Conservation (phyloP, 2,113 vertebrate genomes). For the Indicator maculatus region DNA sequence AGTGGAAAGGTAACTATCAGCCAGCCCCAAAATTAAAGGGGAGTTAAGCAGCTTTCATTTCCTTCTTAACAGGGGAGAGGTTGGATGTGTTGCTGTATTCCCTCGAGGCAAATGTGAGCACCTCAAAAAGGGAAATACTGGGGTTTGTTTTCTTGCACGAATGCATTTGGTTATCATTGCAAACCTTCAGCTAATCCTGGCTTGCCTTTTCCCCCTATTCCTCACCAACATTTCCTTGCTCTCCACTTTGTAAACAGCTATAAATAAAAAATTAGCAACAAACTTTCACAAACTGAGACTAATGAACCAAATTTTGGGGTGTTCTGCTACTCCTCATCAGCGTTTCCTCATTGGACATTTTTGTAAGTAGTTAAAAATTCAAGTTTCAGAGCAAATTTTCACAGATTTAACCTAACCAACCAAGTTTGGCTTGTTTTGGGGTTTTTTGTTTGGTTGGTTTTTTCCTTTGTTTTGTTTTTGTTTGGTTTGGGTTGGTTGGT, state of each 20-base stretch:
- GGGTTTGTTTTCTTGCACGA: not conserved
- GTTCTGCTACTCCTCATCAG: too few relatives aligned
- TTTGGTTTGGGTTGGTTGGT: too few relatives aligned
- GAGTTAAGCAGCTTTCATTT: conserved; percentile 5
- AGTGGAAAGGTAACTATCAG: conserved; percentile 36
- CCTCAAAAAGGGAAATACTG: not conserved
- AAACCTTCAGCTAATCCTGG: not conserved
- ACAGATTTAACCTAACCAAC: too few relatives aligned
- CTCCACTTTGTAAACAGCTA: not conserved
- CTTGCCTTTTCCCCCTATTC: too few relatives aligned
- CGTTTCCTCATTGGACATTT: too few relatives aligned
- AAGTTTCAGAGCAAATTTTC: too few relatives aligned
- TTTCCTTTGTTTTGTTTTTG: too few relatives aligned
- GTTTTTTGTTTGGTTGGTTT: too few relatives aligned
- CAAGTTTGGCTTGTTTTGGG: too few relatives aligned
- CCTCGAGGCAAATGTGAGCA: not conserved
- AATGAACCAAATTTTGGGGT: not conserved
- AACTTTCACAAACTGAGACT: not conserved
- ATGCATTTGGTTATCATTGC: not conserved
- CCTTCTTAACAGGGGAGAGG: not conserved
- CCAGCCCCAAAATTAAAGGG: not conserved
- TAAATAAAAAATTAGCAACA: not conserved
- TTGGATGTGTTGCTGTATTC: not conserved
- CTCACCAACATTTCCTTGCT: not conserved
- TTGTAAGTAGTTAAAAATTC: too few relatives aligned